phyloP scores from a whole-genome alignment of 1,140 invertebrate genomes.

The Pachyrhynchus sulphureomaculatus region DNA sequence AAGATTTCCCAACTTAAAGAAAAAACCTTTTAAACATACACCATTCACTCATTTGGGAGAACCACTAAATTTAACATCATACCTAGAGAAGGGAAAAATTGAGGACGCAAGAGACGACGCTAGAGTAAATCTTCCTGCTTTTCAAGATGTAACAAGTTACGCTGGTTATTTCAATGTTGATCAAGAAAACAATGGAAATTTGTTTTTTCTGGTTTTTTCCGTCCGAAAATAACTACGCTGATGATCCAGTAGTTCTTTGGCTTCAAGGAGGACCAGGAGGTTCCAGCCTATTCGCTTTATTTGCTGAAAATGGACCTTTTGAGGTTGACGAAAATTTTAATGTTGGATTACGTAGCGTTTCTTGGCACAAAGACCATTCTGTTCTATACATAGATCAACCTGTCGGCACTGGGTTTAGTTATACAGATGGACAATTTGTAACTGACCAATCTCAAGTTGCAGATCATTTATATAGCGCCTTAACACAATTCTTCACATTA shows the following conservation, averaged over 20 bases:
- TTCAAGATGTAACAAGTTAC: slow-evolving; percentile 47
- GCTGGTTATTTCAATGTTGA: slow-evolving; percentile 73
- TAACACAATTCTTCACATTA: slow-evolving; percentile 71
- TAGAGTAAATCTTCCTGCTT: slow-evolving; percentile 4
- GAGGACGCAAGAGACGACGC: slow-evolving; percentile 39
- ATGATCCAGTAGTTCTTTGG: slow-evolving; percentile 70
- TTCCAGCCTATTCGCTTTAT: slow-evolving; percentile 68
- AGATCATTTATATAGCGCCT: slow-evolving; percentile 62
- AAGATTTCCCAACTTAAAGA: too few species aligned
- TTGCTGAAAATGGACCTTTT: slow-evolving; percentile 69
- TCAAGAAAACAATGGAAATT: slow-evolving; percentile 62
- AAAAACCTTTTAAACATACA: too few species aligned
- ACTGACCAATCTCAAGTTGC: slow-evolving; percentile 67
- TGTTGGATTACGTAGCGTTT: slow-evolving; percentile 58
- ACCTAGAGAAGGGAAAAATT: slow-evolving; percentile 33
- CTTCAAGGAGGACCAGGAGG: slow-evolving; percentile 75
- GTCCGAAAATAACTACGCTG: slow-evolving; percentile 49
- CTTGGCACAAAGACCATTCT: slow-evolving; percentile 60
- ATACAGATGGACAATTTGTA: slow-evolving; percentile 66
- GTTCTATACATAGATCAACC: slow-evolving; percentile 85
- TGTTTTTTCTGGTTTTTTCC: slow-evolving; percentile 80
- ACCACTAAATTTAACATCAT: too few species aligned
- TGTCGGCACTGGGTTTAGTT: slow-evolving; percentile 77
- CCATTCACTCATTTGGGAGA: too few species aligned
- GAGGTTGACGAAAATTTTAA: slow-evolving; percentile 49